phyloP scores from a whole-genome alignment of 2,797 vertebrate genomes.

The Poliocrania exsul region DNA sequence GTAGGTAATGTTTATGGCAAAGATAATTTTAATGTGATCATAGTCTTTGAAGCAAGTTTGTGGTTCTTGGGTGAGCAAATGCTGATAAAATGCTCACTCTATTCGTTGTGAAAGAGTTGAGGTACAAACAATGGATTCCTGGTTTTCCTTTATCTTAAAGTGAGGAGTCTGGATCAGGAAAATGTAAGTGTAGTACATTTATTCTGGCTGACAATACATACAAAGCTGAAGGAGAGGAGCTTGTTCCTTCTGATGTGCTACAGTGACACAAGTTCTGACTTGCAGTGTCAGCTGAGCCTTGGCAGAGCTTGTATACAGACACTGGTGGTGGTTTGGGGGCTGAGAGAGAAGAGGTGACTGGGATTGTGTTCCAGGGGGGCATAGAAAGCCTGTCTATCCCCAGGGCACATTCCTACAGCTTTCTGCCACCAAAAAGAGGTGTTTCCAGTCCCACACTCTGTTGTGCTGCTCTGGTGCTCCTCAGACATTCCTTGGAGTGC shows the following conservation, averaged over 20 bases:
- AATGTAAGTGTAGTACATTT: conserved; percentile 45
- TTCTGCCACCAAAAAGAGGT: background rate
- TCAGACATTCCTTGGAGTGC: background rate
- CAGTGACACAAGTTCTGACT: background rate
- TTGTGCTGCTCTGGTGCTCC: background rate
- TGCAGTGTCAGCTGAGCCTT: background rate
- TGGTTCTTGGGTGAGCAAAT: conserved; percentile 42
- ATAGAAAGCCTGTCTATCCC: background rate
- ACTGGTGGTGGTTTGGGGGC: background rate
- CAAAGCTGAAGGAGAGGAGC: conserved; percentile 12
- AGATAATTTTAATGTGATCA: background rate
- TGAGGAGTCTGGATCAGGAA: conserved; percentile 49
- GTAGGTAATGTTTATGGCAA: background rate
- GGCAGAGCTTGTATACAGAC: background rate
- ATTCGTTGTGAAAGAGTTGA: conserved; percentile 59
- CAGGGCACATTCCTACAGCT: background rate
- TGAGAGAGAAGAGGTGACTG: background rate
- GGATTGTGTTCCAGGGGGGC: background rate
- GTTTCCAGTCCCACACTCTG: background rate
- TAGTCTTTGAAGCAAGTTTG: conserved; percentile 16
- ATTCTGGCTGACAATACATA: conserved; percentile 30
- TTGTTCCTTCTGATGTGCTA: background rate
- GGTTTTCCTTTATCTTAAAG: conserved; percentile 50
- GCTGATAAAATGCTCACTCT: conserved; percentile 47
- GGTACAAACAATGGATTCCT: conserved; percentile 44